phyloP scores from a whole-genome alignment of 2,113 vertebrate species.

The Phalacrocorax aristotelis region DNA sequence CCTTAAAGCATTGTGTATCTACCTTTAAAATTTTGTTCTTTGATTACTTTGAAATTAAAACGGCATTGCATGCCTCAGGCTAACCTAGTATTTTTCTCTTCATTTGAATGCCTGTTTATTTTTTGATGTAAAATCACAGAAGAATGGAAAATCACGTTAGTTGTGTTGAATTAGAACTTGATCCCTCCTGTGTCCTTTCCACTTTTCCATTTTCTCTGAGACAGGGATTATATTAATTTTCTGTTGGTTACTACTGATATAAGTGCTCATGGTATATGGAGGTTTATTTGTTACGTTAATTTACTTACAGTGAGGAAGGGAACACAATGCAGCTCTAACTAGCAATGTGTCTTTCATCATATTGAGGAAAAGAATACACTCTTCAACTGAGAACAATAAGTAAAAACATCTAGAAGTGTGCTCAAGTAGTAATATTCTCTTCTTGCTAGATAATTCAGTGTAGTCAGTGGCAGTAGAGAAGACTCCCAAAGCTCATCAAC shows the following conservation, averaged over 20 bases:
- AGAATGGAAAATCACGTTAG: neutral
- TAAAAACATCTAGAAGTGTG: neutral
- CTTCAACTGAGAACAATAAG: neutral
- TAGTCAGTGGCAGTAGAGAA: neutral
- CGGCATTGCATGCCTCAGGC: neutral
- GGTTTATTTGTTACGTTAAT: neutral
- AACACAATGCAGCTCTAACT: neutral
- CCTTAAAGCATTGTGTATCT: neutral
- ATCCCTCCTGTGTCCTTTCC: neutral
- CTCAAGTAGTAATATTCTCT: neutral
- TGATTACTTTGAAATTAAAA: neutral
- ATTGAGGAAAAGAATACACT: neutral
- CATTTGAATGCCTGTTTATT: neutral
- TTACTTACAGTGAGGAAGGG: neutral
- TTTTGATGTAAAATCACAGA: neutral
- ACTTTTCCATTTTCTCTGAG: neutral
- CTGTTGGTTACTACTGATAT: neutral
- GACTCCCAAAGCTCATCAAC: neutral
- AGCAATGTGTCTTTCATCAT: neutral
- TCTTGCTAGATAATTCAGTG: neutral
- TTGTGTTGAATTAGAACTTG: neutral
- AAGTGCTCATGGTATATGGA: neutral
- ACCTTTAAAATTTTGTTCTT: neutral
- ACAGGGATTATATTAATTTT: neutral
- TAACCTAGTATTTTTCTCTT: neutral